Evolutionary conservation across 2,113 vertebrate species (phyloP).

Genomic region (Mormoops blainvillei): DNA sequence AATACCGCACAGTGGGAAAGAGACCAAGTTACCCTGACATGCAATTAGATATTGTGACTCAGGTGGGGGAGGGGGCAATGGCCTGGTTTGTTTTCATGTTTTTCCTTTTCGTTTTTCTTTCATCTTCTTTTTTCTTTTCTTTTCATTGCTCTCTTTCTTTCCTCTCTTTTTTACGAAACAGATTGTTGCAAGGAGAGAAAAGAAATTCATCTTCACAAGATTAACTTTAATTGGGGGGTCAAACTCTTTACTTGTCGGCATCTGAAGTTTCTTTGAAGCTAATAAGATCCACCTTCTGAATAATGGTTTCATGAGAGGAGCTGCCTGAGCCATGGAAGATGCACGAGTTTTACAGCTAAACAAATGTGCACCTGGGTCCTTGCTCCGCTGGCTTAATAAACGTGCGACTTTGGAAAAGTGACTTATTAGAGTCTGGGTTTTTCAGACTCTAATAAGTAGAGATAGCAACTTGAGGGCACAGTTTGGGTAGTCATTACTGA

Average conservation of each 20-base stretch:
- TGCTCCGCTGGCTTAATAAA: neutral
- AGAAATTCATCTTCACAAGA: neutral
- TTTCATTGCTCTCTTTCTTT: fast-evolving
- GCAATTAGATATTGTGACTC: neutral
- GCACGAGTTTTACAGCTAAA: neutral
- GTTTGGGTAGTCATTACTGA: neutral
- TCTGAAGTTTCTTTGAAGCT: neutral
- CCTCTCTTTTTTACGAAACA: neutral
- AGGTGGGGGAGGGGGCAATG: neutral
- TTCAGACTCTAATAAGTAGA: neutral
- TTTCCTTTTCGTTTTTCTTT: too few species aligned
- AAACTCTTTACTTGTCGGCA: neutral
- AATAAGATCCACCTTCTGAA: neutral
- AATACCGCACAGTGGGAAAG: neutral
- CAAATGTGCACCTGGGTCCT: too few species aligned
- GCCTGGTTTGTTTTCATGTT: neutral
- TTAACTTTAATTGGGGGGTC: neutral
- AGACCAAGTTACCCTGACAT: neutral
- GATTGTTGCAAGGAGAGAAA: neutral
- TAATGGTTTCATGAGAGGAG: neutral
- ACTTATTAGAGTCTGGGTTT: neutral
- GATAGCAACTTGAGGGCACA: neutral
- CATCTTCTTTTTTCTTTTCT: neutral
- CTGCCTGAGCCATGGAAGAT: neutral
- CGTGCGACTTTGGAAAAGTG: neutral